These are phyloP conservation scores for Euplexia lucipara DNA, from an alignment of 2,888 invertebrate genomes.

Conservation along the genomic window DNA sequence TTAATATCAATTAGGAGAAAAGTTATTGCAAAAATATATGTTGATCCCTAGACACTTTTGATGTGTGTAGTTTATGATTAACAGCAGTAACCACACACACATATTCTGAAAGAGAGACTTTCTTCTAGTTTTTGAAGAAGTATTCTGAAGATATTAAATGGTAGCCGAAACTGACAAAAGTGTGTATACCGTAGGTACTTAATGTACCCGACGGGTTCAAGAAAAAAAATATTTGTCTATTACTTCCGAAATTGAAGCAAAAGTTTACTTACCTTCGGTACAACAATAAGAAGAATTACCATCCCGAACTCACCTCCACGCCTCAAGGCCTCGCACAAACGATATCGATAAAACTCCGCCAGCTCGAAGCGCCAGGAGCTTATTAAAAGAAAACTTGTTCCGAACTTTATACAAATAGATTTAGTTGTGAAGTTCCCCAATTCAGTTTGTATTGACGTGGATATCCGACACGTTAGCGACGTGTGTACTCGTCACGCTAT, in stretches of 20 bases:
- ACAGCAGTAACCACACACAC: too few species aligned
- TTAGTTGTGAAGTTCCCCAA: conserved; percentile 39
- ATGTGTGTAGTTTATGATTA: too few species aligned
- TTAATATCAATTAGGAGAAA: too few species aligned
- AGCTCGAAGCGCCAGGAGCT: conserved; percentile 17
- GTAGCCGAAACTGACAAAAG: not conserved
- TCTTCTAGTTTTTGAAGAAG: not conserved
- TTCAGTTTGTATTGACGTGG: conserved; percentile 27
- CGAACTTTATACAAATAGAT: conserved; percentile 47
- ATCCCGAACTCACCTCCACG: conserved; percentile 5
- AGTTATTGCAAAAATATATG: too few species aligned
- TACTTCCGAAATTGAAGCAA: conserved; percentile 23
- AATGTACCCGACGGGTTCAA: conserved; percentile 1
- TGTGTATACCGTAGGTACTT: too few species aligned
- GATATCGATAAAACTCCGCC: conserved; percentile 41
- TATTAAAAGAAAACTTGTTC: conserved; percentile 37
- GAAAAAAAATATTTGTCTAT: conserved; percentile 6
- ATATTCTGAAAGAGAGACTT: too few species aligned
- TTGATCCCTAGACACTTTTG: too few species aligned
- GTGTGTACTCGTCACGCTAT: conserved; percentile 19
- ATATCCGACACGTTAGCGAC: conserved; percentile 20
- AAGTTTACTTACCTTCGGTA: conserved; percentile 30
- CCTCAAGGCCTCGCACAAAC: conserved; percentile 10
- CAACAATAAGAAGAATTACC: conserved; percentile 32
- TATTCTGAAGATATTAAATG: not conserved